Conservation (phyloP, 2,113 vertebrate species). For the Miniopterus natalensis region DNA sequence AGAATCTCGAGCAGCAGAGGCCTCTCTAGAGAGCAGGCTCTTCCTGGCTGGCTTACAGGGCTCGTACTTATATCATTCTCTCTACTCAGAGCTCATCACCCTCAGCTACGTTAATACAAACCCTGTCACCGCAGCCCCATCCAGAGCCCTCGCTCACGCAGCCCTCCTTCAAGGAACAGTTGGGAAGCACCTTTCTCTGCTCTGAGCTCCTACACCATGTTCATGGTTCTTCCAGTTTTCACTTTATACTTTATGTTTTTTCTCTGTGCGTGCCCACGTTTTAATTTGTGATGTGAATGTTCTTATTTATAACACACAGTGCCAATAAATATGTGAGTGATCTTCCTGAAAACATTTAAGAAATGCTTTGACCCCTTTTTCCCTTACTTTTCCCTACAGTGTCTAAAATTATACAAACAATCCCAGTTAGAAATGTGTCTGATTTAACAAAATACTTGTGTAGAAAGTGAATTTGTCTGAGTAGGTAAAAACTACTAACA, state of each 20-base stretch:
- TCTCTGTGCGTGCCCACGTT: not conserved
- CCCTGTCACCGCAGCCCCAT: not conserved
- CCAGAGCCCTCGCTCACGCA: not conserved
- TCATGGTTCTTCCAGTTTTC: not conserved
- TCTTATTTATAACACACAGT: not conserved
- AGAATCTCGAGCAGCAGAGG: not conserved
- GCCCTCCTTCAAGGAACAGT: not conserved
- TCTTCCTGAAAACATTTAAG: conserved; percentile 11
- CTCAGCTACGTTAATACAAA: not conserved
- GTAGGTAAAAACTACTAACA: conserved; percentile 3
- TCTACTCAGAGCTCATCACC: not conserved
- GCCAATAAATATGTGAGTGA: not conserved
- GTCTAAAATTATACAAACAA: conserved; percentile 25
- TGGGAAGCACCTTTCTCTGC: not conserved
- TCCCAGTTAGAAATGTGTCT: not conserved
- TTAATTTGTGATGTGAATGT: not conserved
- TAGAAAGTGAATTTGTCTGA: conserved; percentile 13
- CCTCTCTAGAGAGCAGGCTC: not conserved
- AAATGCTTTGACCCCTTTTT: not conserved
- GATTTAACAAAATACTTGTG: not conserved
- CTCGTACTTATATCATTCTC: not conserved
- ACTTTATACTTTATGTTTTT: not conserved
- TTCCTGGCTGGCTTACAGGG: not conserved
- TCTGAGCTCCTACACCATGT: not conserved
- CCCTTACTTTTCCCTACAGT: not conserved